A percentile compares a stretch with the other conserved stretches of the same genome.
Conservation (phyloP, 2,888 invertebrate genomes). For the Cremastinae sp. region DNA sequence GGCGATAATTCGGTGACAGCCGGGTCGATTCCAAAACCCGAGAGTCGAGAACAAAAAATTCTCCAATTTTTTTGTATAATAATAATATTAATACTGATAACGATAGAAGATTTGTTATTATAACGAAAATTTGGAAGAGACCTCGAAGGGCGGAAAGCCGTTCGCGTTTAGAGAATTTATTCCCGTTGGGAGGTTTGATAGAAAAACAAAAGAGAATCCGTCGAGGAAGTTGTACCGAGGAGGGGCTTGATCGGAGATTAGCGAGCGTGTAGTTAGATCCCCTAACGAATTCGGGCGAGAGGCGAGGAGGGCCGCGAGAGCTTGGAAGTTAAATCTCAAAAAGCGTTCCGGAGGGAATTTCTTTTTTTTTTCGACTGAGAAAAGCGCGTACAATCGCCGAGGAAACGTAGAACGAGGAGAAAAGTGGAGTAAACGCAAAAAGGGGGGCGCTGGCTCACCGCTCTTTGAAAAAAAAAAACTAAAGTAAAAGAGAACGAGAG, state of each 20-base stretch:
- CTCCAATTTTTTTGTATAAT: neutral
- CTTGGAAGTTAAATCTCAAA: neutral
- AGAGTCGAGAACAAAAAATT: neutral
- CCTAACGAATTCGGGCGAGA: slow-evolving; percentile 19
- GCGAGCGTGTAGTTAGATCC: slow-evolving; percentile 18
- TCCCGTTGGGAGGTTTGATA: too few species aligned
- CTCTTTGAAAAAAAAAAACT: slow-evolving; percentile 66
- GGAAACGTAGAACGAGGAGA: slow-evolving; percentile 10
- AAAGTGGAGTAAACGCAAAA: slow-evolving; percentile 24
- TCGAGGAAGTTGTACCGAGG: too few species aligned
- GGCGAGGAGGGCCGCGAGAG: neutral
- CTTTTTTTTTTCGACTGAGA: neutral
- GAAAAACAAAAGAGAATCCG: too few species aligned
- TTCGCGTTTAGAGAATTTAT: neutral
- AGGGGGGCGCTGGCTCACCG: slow-evolving; percentile 73
- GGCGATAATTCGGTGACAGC: too few species aligned
- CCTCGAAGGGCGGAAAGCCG: neutral
- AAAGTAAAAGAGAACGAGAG: slow-evolving; percentile 10
- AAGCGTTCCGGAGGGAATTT: neutral
- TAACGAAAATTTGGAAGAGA: neutral
- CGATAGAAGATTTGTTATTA: neutral
- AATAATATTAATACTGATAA: slow-evolving; percentile 6
- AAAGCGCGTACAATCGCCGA: slow-evolving; percentile 36
- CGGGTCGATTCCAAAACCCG: neutral
- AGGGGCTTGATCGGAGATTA: too few species aligned